Evolutionary conservation across 1,140 invertebrate species (phyloP).

Genomic region (Apis mellifera): DNA sequence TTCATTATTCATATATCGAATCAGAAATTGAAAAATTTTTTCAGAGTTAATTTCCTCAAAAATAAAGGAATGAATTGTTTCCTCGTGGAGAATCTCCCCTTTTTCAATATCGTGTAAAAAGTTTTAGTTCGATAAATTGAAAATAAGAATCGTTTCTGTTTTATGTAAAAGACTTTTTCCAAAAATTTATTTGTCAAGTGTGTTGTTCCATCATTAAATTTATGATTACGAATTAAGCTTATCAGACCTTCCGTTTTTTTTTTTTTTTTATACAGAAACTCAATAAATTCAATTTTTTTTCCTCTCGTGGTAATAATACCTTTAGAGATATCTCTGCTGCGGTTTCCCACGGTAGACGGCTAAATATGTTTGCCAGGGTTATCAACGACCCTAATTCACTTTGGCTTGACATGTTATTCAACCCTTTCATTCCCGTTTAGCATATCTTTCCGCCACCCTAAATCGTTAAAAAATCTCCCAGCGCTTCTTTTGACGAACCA

Average conservation of each 20-base stretch:
- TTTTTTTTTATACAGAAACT: not conserved
- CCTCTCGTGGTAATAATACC: not conserved
- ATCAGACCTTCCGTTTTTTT: not conserved
- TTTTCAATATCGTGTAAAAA: too few species aligned
- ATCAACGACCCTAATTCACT: conserved; percentile 69
- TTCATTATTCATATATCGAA: too few species aligned
- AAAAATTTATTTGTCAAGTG: too few species aligned
- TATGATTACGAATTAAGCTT: not conserved
- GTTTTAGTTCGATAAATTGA: too few species aligned
- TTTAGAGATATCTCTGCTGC: not conserved
- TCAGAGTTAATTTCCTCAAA: too few species aligned
- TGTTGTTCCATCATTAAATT: too few species aligned
- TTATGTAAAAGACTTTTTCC: too few species aligned
- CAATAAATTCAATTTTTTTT: not conserved
- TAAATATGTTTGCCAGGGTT: conserved; percentile 68
- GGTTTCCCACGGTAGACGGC: conserved; percentile 8
- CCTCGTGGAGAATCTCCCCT: too few species aligned
- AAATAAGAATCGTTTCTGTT: too few species aligned
- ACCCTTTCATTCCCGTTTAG: not conserved
- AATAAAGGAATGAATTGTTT: too few species aligned
- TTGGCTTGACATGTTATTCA: conserved; percentile 63
- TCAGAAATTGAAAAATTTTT: too few species aligned
- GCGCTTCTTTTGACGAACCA: not conserved
- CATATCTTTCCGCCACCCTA: not conserved
- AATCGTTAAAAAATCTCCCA: conserved; percentile 26